These are phyloP conservation scores for Dromiciops gliroides DNA, from an alignment of 2,113 vertebrate genomes.

Conservation along the genomic window DNA sequence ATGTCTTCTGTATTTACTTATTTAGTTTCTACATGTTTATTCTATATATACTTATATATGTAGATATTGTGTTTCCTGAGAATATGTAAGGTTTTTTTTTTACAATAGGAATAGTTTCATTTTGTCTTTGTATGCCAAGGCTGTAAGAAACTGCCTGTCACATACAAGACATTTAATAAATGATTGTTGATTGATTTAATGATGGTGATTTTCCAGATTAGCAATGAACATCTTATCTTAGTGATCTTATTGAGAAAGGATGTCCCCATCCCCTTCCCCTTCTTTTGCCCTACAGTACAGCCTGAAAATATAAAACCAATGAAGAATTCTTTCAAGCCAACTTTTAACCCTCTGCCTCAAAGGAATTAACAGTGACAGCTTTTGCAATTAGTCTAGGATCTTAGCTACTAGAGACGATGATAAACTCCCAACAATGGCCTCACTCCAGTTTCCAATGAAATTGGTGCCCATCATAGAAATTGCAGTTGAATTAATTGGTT, in stretches of 20 bases:
- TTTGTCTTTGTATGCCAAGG: not conserved
- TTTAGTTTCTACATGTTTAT: not conserved
- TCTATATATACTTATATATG: not conserved
- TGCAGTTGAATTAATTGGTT: conserved; percentile 73
- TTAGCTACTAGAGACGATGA: conserved; percentile 66
- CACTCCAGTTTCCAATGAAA: conserved; percentile 55
- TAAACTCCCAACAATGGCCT: conserved; percentile 53
- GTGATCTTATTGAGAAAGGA: not conserved
- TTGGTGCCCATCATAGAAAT: conserved; percentile 65
- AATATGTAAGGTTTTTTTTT: not conserved
- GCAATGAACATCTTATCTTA: not conserved
- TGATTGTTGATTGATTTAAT: not conserved
- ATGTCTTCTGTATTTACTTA: not conserved
- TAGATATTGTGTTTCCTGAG: not conserved
- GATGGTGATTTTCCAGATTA: not conserved
- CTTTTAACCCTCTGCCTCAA: conserved; percentile 57
- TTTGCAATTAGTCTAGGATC: conserved; percentile 70
- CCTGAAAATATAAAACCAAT: not conserved
- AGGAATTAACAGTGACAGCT: conserved; percentile 60
- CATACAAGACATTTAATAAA: not conserved
- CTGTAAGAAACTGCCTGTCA: not conserved
- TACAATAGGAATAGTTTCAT: not conserved
- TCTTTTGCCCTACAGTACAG: not conserved
- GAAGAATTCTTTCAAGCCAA: conserved; percentile 51
- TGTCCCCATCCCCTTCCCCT: not conserved